A percentile compares a stretch with the other conserved stretches of the same genome.
These are phyloP conservation scores for Heliangelus exortis DNA, from an alignment of 2,797 vertebrate species.

Conservation along the genomic window DNA sequence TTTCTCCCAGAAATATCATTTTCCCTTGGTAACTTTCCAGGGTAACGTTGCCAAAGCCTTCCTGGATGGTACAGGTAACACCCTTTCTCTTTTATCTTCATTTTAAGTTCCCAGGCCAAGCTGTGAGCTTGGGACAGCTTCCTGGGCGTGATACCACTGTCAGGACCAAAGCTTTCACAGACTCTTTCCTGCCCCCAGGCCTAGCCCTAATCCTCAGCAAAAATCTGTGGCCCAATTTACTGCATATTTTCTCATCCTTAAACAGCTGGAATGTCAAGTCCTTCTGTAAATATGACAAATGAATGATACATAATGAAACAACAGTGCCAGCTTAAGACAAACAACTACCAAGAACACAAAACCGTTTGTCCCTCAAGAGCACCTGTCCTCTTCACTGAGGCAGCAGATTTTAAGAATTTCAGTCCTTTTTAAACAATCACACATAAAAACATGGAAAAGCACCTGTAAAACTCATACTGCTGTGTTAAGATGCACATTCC, in stretches of 20 bases:
- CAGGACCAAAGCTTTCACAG: neutral
- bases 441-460: neutral
- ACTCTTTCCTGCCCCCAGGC: neutral
- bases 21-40: conserved; percentile 38
- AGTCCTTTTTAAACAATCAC: neutral
- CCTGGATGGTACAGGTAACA: conserved; percentile 30
- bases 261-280: neutral
- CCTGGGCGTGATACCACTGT: neutral
- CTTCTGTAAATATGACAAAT: neutral
- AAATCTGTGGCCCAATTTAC: neutral
- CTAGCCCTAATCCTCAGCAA: neutral
- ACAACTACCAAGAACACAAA: neutral
- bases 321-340: neutral
- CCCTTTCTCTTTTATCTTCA: conserved; percentile 38
- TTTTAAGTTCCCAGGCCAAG: neutral
- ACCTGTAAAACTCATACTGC: neutral
- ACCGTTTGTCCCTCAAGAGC: neutral
- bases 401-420: neutral
- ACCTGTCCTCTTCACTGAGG: neutral
- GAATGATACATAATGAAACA: neutral
- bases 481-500: neutral
- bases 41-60: neutral
- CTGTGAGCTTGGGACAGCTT: neutral
- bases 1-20: conserved; percentile 31
- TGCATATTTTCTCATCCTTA: neutral